Evolutionary conservation across 2,888 invertebrate genomes (phyloP).

Genomic region (Cephus pulcher): DNA sequence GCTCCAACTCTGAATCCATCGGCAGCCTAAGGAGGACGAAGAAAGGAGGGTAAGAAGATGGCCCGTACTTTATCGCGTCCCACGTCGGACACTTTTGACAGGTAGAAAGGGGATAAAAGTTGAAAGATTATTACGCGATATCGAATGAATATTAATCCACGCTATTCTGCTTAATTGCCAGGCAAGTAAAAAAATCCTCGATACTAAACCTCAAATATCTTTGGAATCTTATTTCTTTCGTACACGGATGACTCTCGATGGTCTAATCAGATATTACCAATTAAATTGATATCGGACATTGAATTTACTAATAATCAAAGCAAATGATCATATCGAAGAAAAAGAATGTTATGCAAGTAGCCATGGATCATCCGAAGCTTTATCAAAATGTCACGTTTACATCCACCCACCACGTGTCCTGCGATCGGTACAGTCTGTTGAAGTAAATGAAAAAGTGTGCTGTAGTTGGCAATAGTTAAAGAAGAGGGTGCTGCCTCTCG

Average conservation of each 20-base stretch:
- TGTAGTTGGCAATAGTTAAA: conserved; percentile 12
- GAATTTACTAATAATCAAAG: background rate
- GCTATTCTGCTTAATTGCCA: background rate
- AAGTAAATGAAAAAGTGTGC: conserved; percentile 1
- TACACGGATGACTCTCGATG: background rate
- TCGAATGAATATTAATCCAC: conserved; percentile 1
- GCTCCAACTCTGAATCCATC: background rate
- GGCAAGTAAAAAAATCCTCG: background rate
- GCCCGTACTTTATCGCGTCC: background rate
- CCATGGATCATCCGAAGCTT: background rate
- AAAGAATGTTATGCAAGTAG: background rate
- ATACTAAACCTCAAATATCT: background rate
- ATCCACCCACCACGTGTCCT: background rate
- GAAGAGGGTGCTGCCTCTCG: conserved; percentile 3
- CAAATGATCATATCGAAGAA: background rate
- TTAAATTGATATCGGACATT: background rate
- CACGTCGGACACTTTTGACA: background rate
- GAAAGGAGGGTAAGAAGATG: background rate
- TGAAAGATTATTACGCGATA: conserved; percentile 1
- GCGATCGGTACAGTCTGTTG: conserved; percentile 3
- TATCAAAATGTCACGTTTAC: background rate
- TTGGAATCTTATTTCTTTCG: background rate
- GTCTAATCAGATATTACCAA: background rate
- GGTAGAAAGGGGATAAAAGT: background rate
- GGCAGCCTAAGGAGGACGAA: background rate